Percentiles rank a stretch among this genome's conserved stretches.
Evolutionary conservation across 2,113 vertebrate genomes (phyloP).

Genomic region (Siphamia tubifer): DNA sequence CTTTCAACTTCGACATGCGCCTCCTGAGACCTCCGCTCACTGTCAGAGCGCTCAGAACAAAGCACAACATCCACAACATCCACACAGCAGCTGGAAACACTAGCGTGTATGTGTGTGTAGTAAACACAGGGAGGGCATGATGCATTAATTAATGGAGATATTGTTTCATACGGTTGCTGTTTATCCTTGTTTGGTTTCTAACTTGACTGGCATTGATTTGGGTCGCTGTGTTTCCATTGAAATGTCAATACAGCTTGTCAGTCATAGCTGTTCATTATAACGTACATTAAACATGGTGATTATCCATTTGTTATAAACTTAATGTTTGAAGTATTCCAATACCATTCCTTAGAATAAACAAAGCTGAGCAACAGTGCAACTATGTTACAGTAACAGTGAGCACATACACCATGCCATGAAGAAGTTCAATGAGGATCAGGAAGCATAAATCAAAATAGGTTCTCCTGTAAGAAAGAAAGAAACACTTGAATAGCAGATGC

Average conservation of each 20-base stretch:
- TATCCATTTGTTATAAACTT: not conserved
- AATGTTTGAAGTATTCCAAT: not conserved
- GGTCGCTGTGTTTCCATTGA: constrained; percentile 7
- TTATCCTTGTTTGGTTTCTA: constrained; percentile 43
- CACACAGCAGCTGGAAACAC: constrained; percentile 55
- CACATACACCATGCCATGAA: not conserved
- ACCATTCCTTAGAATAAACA: not conserved
- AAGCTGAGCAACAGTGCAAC: not conserved
- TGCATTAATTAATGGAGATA: constrained; percentile 30
- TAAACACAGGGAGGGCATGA: not conserved
- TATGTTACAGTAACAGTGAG: not conserved
- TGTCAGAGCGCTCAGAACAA: constrained; percentile 72
- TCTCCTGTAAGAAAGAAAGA: not conserved
- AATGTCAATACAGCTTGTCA: constrained; percentile 1
- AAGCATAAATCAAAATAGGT: not conserved
- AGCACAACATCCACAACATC: constrained; percentile 57
- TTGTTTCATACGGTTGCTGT: constrained; percentile 43
- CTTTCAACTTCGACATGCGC: constrained; percentile 71
- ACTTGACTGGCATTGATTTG: constrained; percentile 34
- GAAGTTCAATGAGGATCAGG: not conserved
- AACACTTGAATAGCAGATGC: too few relatives aligned
- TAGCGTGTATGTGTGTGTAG: constrained; percentile 7
- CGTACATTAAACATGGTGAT: not conserved
- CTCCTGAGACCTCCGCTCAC: constrained; percentile 72
- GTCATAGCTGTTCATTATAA: not conserved